phyloP scores from a whole-genome alignment of 2,888 invertebrate genomes.

The Drosophila hawaiiensis region DNA sequence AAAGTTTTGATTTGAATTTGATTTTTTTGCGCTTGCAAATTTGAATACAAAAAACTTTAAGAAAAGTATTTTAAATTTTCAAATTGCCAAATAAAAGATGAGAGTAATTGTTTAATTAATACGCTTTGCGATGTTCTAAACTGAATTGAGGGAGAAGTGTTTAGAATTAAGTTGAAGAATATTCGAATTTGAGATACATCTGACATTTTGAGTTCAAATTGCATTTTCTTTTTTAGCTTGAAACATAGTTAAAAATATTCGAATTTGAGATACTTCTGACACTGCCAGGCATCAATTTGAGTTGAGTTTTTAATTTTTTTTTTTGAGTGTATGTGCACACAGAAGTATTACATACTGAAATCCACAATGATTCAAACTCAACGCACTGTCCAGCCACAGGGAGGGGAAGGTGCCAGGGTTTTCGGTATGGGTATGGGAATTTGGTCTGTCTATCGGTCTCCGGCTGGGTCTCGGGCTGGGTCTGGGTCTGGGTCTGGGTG shows the following conservation, averaged over 20 bases:
- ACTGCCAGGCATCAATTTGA: neutral
- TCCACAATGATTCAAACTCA: constrained; percentile 4
- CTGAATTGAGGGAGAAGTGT: accelerated
- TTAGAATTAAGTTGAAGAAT: neutral
- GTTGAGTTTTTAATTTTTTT: neutral
- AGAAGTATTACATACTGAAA: neutral
- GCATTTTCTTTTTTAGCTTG: neutral
- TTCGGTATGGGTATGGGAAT: neutral
- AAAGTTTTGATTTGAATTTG: neutral
- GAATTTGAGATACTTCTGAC: neutral
- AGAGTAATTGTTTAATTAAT: neutral
- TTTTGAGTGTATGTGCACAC: neutral
- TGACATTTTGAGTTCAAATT: neutral
- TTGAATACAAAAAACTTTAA: neutral
- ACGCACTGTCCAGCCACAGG: constrained; percentile 4
- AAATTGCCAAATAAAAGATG: neutral
- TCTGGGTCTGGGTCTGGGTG: neutral
- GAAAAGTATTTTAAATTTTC: neutral
- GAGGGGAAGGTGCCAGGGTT: neutral
- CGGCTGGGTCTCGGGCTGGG: neutral
- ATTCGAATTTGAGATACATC: neutral
- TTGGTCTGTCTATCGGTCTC: neutral
- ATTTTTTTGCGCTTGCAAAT: neutral
- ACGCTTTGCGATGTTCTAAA: accelerated
- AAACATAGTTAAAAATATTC: neutral